Base-by-base conservation (phyloP, 2,888 invertebrate genomes). In the Leptinotarsa rubiginosa region DNA sequence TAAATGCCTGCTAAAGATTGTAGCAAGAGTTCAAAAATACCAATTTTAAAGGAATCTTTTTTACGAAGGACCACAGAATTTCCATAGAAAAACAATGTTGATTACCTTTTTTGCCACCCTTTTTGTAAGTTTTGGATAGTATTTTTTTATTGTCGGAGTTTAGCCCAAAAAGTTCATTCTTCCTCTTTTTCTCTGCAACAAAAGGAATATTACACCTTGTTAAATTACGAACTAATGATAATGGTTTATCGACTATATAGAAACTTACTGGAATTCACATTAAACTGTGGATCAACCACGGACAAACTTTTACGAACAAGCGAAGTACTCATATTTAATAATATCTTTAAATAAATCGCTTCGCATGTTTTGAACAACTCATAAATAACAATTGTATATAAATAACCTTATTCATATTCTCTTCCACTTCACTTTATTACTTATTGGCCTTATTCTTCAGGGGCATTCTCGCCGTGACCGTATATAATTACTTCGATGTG, bases 281-380 rank as follows among this genome's bases (percentile, higher is more conserved):
- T 76, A 75, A 80, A 80, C 70, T 84, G 80, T 22, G 82, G 80
- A 76, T 87, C 87, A 13, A 87, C 85, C 62, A 87, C 75, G 72
- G 83, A 83, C 75, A 87, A 83, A 74, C 85, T 84, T 79, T 86
- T 84, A 71, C 84, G 82, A 70, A 87, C 86, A 69, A 87, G 78
- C 13, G 86, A 81, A 54, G 85, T 82, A 77, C 86, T 87, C 87
- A 87, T 87, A 56, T 70, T 75, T 22, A 52, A 56, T 22, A 20
- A 22, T 22, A 25, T 56, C 22, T 10, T 56, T 20, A 20, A 56
- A 15, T 7, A 22, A 56, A 22, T 56, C 20, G 1, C 15, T 22
- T 22, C 5, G 50, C 50, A 56, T 56, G 16, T 56, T 56, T 56
- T 15, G 12, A 12, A 56, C 20, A 56, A 56, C 4, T 56, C 50